A percentile compares a stretch with the other conserved stretches of the same genome.
Evolutionary conservation across 2,888 invertebrate species (phyloP).

Genomic region (Anagyrus pseudococci): DNA sequence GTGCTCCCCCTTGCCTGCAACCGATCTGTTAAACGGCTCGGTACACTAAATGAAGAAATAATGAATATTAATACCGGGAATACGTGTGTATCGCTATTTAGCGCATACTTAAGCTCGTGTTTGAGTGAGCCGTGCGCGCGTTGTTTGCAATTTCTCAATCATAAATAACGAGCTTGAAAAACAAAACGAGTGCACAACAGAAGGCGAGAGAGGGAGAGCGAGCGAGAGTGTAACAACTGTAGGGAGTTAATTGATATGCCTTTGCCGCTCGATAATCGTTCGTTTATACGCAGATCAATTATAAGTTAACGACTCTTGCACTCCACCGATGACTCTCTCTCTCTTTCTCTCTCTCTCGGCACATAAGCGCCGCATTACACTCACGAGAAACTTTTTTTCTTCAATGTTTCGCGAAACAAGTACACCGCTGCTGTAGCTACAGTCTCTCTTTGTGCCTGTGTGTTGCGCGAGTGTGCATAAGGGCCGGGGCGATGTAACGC

Average conservation of each 20-base stretch:
- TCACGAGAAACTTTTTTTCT: too few species aligned
- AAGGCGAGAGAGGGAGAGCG: too few species aligned
- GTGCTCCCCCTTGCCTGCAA: too few species aligned
- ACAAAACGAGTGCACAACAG: too few species aligned
- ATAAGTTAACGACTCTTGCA: slow-evolving; percentile 3
- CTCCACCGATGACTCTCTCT: too few species aligned
- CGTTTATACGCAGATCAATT: slow-evolving; percentile 25
- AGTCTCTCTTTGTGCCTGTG: not conserved
- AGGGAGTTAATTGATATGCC: slow-evolving; percentile 25
- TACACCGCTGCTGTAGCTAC: not conserved
- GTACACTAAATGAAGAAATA: not conserved
- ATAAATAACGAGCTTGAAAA: slow-evolving; percentile 10
- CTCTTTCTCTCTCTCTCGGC: too few species aligned
- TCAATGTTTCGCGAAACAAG: too few species aligned
- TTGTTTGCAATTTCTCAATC: not conserved
- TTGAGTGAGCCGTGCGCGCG: too few species aligned
- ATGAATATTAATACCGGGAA: not conserved
- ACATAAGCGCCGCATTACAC: too few species aligned
- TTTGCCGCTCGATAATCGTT: slow-evolving; percentile 25
- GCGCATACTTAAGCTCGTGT: too few species aligned
- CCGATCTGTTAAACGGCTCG: too few species aligned
- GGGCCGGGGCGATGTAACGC: slow-evolving; percentile 32
- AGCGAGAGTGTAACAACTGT: slow-evolving; percentile 20
- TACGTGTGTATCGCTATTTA: not conserved
- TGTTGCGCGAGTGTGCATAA: slow-evolving; percentile 13